phyloP scores from a whole-genome alignment of 2,888 invertebrate genomes.

The Pelosia muscerda region DNA sequence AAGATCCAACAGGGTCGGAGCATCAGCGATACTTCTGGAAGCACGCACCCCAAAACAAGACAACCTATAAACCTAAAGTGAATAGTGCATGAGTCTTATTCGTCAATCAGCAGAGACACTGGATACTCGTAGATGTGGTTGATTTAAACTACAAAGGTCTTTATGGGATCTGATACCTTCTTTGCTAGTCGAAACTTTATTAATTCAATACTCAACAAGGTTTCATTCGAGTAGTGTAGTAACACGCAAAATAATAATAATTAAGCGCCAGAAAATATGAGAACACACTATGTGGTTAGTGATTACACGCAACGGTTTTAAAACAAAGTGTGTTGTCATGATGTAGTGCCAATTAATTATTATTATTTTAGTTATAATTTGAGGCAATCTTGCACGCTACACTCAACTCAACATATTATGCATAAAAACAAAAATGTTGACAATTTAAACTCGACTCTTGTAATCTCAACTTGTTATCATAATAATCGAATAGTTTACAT shows the following conservation, averaged over 20 bases:
- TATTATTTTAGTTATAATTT: background rate
- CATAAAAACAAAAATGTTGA: conserved; percentile 36
- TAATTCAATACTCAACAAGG: background rate
- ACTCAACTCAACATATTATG: conserved; percentile 5
- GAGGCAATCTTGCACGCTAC: background rate
- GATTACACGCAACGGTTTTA: background rate
- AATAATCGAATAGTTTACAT: conserved; percentile 67
- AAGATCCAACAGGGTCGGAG: too few relatives aligned
- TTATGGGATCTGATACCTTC: background rate
- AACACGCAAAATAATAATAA: background rate
- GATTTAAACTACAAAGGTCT: background rate
- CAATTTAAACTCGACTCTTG: conserved; percentile 44
- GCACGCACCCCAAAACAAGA: too few relatives aligned
- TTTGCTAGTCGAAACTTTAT: too few relatives aligned
- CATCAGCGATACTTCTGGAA: too few relatives aligned
- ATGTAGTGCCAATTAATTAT: background rate
- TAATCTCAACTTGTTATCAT: conserved; percentile 64
- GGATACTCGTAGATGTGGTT: background rate
- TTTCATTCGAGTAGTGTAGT: background rate
- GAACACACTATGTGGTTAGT: too few relatives aligned
- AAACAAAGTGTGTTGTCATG: background rate
- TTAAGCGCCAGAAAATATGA: background rate
- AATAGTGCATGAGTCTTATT: too few relatives aligned
- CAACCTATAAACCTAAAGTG: too few relatives aligned
- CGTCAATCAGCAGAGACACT: background rate